Conservation (phyloP, 1,140 invertebrate genomes). For the Magallana angulata region DNA sequence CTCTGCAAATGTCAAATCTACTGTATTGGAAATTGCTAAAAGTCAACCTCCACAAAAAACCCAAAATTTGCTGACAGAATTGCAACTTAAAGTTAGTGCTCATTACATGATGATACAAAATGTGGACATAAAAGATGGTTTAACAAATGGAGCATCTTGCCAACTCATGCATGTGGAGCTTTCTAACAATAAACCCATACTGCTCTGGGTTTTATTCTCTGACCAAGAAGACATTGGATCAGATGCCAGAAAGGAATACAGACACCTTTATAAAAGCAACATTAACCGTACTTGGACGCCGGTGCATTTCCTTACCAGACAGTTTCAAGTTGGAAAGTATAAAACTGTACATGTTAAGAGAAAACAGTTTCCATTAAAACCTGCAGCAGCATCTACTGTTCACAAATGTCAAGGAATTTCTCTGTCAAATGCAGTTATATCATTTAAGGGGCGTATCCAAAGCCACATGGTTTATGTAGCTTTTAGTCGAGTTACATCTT, state of each 20-base stretch:
- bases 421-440: neutral
- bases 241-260: neutral
- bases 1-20: neutral
- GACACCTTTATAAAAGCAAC: too few relatives aligned
- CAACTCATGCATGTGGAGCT: too few relatives aligned
- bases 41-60: conserved; percentile 36
- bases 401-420: conserved; percentile 31
- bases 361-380: conserved; percentile 24
- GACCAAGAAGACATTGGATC: too few relatives aligned
- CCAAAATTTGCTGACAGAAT: conserved; percentile 43
- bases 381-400: neutral
- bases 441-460: neutral
- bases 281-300: conserved; percentile 55
- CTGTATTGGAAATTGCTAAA: neutral
- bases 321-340: conserved; percentile 25
- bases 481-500: neutral
- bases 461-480: neutral
- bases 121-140: too few relatives aligned
- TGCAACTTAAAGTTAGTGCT: too few relatives aligned
- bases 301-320: neutral
- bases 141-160: too few relatives aligned
- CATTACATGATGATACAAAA: too few relatives aligned
- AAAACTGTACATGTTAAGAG: conserved; percentile 8
- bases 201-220: too few relatives aligned
- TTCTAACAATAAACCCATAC: too few relatives aligned